Conservation (phyloP, 2,888 invertebrate genomes). For the Caenorhabditis sp. region DNA sequence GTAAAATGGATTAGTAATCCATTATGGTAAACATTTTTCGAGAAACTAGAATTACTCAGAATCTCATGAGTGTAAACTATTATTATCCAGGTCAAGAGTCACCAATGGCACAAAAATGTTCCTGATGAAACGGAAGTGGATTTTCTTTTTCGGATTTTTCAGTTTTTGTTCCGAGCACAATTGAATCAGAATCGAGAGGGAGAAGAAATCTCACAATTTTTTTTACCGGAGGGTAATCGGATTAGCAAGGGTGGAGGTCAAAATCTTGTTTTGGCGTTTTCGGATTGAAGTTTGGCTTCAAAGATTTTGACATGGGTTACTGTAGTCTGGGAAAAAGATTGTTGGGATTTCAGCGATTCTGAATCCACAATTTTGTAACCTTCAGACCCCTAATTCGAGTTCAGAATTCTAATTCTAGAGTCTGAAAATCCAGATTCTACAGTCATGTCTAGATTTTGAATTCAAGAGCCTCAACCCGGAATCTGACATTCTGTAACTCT, state of each 20-base stretch:
- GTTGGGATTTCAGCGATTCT: not conserved
- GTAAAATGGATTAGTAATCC: too few species aligned
- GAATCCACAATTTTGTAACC: not conserved
- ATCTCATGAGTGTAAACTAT: not conserved
- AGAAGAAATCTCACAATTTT: not conserved
- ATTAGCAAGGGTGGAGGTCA: not conserved
- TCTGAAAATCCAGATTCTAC: not conserved
- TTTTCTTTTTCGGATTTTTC: not conserved
- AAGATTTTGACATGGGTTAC: too few species aligned
- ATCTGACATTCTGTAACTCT: not conserved
- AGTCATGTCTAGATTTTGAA: too few species aligned
- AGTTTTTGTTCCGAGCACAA: too few species aligned
- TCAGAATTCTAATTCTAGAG: not conserved
- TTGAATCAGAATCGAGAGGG: not conserved
- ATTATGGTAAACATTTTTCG: not conserved
- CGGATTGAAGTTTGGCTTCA: too few species aligned
- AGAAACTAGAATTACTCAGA: not conserved
- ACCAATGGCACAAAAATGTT: not conserved
- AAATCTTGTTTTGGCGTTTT: not conserved
- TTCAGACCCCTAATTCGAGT: too few species aligned
- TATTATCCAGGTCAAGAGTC: not conserved
- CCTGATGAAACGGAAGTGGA: conserved; percentile 1
- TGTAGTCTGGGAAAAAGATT: too few species aligned
- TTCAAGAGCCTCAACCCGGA: not conserved
- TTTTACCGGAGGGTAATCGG: not conserved